A percentile compares a stretch with the other conserved stretches of the same genome.
Evolutionary conservation across 2,113 vertebrate genomes (phyloP).

Genomic region (Spea multiplicata): DNA sequence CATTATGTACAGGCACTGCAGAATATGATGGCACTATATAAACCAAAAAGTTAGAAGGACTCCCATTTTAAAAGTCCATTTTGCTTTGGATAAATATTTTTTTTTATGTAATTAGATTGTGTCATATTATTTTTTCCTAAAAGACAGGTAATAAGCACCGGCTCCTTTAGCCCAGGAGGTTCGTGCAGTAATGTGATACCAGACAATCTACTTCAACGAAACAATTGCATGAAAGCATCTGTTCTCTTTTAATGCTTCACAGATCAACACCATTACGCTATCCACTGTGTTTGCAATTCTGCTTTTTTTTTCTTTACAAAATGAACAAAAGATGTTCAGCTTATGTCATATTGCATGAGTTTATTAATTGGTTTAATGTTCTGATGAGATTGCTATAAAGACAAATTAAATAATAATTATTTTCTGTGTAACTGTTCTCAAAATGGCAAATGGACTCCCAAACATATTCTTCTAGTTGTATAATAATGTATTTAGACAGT

Average conservation of each 20-base stretch:
- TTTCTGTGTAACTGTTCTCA: too few relatives aligned
- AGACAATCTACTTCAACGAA: constrained; percentile 23
- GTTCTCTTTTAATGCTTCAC: constrained; percentile 36
- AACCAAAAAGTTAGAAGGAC: too few relatives aligned
- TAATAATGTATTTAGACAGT: too few relatives aligned
- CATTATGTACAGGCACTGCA: too few relatives aligned
- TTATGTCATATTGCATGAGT: background rate
- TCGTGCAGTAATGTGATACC: constrained; percentile 27
- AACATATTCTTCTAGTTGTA: background rate
- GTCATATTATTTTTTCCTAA: too few relatives aligned
- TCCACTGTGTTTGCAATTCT: constrained; percentile 2
- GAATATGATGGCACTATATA: too few relatives aligned
- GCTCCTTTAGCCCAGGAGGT: constrained; percentile 17
- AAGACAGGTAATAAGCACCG: background rate
- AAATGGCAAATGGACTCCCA: too few relatives aligned
- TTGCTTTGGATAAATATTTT: too few relatives aligned
- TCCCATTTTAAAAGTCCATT: too few relatives aligned
- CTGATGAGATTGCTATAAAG: background rate
- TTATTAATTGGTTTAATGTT: too few relatives aligned
- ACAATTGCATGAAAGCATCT: constrained; percentile 29
- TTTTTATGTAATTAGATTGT: too few relatives aligned
- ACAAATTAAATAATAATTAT: too few relatives aligned
- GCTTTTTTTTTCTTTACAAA: background rate
- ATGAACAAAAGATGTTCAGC: background rate
- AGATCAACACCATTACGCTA: background rate